phyloP scores from a whole-genome alignment of 1,140 invertebrate genomes.

The Ceratitis capitata region DNA sequence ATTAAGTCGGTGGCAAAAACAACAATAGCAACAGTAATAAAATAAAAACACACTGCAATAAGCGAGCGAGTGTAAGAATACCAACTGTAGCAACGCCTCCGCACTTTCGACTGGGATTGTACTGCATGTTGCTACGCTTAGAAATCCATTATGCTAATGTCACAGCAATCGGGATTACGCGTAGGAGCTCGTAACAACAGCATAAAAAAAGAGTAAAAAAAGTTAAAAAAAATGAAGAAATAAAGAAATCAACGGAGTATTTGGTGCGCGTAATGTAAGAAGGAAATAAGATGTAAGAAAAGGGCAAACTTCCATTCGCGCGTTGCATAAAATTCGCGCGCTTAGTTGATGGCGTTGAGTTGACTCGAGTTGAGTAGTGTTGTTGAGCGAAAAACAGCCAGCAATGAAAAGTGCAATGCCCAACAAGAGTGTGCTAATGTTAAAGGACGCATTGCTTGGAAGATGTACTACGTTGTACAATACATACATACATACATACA shows the following conservation, averaged over 20 bases:
- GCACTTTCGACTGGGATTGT: not conserved
- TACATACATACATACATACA: not conserved
- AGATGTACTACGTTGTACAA: not conserved
- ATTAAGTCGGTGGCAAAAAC: not conserved
- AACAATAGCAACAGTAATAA: not conserved
- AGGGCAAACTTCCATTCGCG: not conserved
- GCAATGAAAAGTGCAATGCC: not conserved
- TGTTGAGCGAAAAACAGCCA: not conserved
- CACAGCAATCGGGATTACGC: conserved; percentile 31
- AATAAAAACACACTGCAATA: not conserved
- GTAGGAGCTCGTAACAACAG: not conserved
- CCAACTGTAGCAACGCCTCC: not conserved
- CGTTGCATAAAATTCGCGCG: not conserved
- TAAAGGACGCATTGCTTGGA: not conserved
- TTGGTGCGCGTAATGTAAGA: not conserved
- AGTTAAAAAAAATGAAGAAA: not conserved
- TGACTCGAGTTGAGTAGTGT: not conserved
- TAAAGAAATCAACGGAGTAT: not conserved
- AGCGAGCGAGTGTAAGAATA: not conserved
- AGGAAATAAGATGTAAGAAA: not conserved
- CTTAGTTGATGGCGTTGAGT: not conserved
- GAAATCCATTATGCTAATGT: conserved; percentile 37
- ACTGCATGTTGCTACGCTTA: conserved; percentile 6
- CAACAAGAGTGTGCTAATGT: not conserved
- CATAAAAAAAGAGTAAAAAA: not conserved